These are phyloP conservation scores for Pyrocoelia pectoralis DNA, from an alignment of 2,888 invertebrate genomes.

Conservation along the genomic window DNA sequence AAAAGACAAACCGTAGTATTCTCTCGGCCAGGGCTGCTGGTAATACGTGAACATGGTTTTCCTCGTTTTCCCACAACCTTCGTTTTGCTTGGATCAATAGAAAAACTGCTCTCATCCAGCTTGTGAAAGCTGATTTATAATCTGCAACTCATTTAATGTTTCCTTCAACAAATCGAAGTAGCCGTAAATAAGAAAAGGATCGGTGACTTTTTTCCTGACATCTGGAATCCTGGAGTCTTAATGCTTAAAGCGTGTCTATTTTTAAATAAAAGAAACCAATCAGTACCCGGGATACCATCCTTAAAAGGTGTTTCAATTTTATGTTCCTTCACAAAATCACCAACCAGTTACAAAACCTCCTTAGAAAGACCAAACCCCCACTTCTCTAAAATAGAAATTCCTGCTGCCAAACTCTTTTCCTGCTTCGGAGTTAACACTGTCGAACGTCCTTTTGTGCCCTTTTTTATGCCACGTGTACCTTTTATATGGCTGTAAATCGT, in stretches of 20 bases:
- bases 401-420: too few relatives aligned
- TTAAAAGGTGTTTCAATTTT: too few relatives aligned
- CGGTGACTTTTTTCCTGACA: conserved; percentile 12
- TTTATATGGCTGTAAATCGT: too few relatives aligned
- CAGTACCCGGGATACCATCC: too few relatives aligned
- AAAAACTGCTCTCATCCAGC: conserved; percentile 39
- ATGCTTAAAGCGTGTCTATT: conserved; percentile 45
- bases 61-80: conserved; percentile 36
- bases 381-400: too few relatives aligned
- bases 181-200: conserved; percentile 41
- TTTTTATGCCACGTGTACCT: too few relatives aligned
- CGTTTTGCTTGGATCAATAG: conserved; percentile 29
- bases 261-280: conserved; percentile 42
- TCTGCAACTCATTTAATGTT: conserved; percentile 20
- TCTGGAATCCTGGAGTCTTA: conserved; percentile 44
- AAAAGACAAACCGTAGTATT: conserved; percentile 28
- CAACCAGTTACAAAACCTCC: too few relatives aligned
- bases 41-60: conserved; percentile 16
- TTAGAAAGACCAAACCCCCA: too few relatives aligned
- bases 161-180: conserved; percentile 37
- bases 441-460: too few relatives aligned
- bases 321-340: too few relatives aligned
- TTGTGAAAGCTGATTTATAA: conserved; percentile 33
- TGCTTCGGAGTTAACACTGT: too few relatives aligned
- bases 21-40: conserved; percentile 27